These are phyloP conservation scores for Thymelicus acteon DNA, from an alignment of 2,888 invertebrate species.

Conservation along the genomic window DNA sequence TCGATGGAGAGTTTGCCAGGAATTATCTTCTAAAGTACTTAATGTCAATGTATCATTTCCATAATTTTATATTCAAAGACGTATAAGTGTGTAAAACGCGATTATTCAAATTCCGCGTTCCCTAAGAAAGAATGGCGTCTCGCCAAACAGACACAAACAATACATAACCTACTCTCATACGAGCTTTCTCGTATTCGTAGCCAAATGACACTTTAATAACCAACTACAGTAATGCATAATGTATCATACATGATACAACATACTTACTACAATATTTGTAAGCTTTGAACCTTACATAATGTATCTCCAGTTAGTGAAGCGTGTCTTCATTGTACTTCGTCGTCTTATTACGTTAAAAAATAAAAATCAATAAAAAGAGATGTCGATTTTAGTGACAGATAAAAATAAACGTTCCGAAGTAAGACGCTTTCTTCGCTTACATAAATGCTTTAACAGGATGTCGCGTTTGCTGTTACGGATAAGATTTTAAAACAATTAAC, in stretches of 20 bases:
- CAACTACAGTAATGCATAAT: neutral
- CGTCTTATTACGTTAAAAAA: neutral
- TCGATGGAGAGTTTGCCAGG: too few relatives aligned
- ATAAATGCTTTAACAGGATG: slow-evolving; percentile 1
- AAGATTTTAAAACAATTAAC: too few relatives aligned
- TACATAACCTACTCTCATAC: neutral
- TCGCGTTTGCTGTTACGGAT: too few relatives aligned
- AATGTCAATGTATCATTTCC: too few relatives aligned
- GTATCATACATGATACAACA: too few relatives aligned
- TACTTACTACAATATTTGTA: neutral
- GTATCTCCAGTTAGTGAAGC: neutral
- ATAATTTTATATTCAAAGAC: neutral
- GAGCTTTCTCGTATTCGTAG: neutral
- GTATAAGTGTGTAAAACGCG: neutral
- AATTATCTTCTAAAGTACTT: too few relatives aligned
- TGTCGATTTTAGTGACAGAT: neutral
- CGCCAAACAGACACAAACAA: slow-evolving; percentile 12
- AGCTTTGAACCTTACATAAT: neutral
- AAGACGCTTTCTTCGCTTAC: slow-evolving; percentile 13
- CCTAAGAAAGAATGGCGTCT: slow-evolving; percentile 10
- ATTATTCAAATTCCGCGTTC: neutral
- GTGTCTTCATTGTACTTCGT: neutral
- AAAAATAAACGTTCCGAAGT: neutral
- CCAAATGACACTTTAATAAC: slow-evolving; percentile 5
- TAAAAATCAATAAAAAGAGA: neutral